Conservation (phyloP, 1,140 invertebrate genomes). For the Choristoneura fumiferana region DNA sequence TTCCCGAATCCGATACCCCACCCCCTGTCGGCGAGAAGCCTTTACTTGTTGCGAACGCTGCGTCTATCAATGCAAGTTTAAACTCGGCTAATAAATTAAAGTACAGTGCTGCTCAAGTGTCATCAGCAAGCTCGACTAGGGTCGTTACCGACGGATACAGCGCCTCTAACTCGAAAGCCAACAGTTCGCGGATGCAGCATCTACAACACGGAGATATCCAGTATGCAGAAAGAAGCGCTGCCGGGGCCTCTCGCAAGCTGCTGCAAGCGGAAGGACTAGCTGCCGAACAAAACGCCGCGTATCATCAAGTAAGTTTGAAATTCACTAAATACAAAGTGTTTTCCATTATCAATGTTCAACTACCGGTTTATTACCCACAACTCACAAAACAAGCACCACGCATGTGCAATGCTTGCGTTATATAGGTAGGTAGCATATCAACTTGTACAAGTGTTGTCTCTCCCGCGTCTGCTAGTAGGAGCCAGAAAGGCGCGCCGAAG, state of each 20-base stretch:
- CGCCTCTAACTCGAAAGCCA: slow-evolving; percentile 86
- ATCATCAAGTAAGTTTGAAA: slow-evolving; percentile 55
- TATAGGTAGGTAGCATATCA: slow-evolving; percentile 1
- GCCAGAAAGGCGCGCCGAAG: slow-evolving; percentile 73
- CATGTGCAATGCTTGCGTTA: slow-evolving; percentile 5
- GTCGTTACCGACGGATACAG: slow-evolving; percentile 90
- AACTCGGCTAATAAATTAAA: slow-evolving; percentile 71
- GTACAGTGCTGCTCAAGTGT: slow-evolving; percentile 89
- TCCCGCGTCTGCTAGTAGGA: slow-evolving; percentile 24
- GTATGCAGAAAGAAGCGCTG: slow-evolving; percentile 80
- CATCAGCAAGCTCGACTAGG: slow-evolving; percentile 88
- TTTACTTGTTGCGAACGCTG: slow-evolving; percentile 57
- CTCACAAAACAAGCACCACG: neutral
- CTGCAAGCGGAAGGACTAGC: slow-evolving; percentile 68
- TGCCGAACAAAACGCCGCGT: slow-evolving; percentile 70
- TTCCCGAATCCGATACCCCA: slow-evolving; percentile 87
- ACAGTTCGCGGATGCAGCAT: slow-evolving; percentile 87
- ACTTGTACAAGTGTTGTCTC: slow-evolving; percentile 2
- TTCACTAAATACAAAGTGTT: neutral
- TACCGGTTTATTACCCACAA: no score
- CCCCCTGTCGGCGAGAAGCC: slow-evolving; percentile 73
- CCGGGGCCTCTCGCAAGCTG: slow-evolving; percentile 61
- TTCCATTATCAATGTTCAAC: neutral
- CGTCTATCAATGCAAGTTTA: slow-evolving; percentile 50
- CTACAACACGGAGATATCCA: slow-evolving; percentile 89